Base-by-base conservation (phyloP, 2,797 vertebrate species). In the Pangasius djambal region DNA sequence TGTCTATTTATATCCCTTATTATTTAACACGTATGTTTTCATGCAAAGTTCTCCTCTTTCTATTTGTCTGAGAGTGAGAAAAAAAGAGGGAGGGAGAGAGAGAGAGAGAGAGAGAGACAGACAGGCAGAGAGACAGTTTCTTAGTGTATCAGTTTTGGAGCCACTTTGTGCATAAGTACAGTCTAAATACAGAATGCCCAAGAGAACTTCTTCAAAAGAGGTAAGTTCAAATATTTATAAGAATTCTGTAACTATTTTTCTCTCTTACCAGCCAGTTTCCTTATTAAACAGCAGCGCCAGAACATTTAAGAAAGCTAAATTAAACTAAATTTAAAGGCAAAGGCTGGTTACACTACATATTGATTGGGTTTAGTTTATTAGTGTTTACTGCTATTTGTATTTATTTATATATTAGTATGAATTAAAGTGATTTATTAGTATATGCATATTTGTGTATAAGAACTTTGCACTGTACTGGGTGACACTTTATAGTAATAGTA, bases 171-270 rank as follows among this genome's bases (percentile, higher is more conserved):
- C 55, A n/a, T 28, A 55, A 34, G n/a, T 85, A 44, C 83, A 57
- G 69, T 87, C 15, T 70, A 3, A 61, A 57, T 72, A 59, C 48
- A 87, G 37, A 79, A 91, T 90, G 89, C 25, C 84, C 16, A 85
- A 74, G 72, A 85, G 79, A 40, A 74, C 78, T 40, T 6, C 63
- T 86, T 37, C 83, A 59, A 37, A 74, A 28, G 37, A 90, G 88
- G 91, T 91, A 77, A 78, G 89, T 89, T 65, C 20, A 37, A 44
- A 65, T 65, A 89, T 65, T 87, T 28, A 48, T 9, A 85, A 13
- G 6, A 40, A 13, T 25, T 78, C 50, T 40, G 28, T 2, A 18
- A 18, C 6, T 18, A n/a, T 65, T 83, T 65, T 65, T 40, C 34
- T 81, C 16, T 34, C 34, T 82, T 59, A 37, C 9, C 10, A 37